A percentile compares a stretch with the other conserved stretches of the same genome.
phyloP scores from a whole-genome alignment of 2,888 invertebrate genomes.

The Xestia ashworthii region DNA sequence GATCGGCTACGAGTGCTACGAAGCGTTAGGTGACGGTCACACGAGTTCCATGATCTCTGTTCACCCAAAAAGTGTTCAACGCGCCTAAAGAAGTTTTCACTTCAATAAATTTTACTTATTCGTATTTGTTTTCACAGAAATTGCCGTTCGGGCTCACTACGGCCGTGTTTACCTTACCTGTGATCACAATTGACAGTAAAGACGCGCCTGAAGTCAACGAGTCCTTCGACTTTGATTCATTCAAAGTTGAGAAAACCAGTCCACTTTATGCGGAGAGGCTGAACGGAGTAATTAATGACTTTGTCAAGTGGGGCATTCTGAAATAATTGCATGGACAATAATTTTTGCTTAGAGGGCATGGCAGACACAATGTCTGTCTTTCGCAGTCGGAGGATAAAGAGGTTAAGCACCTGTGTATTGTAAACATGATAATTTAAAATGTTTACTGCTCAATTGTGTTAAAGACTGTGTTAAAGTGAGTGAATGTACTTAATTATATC shows the following conservation, averaged over 20 bases:
- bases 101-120: neutral
- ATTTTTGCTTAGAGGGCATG: neutral
- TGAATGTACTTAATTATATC: too few relatives aligned
- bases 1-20: too few relatives aligned
- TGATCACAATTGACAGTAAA: conserved; percentile 72
- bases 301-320: conserved; percentile 48
- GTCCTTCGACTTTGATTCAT: conserved; percentile 58
- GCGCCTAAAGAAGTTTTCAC: too few relatives aligned
- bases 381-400: neutral
- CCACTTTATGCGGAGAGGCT: conserved; percentile 71
- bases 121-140: conserved; percentile 5
- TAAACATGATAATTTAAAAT: too few relatives aligned
- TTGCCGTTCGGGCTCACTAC: conserved; percentile 14
- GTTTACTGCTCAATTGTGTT: too few relatives aligned
- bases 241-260: conserved; percentile 69
- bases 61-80: too few relatives aligned
- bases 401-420: neutral
- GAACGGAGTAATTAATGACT: conserved; percentile 78
- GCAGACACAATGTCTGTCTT: neutral
- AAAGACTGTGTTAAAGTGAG: too few relatives aligned
- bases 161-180: conserved; percentile 68
- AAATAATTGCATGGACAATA: neutral
- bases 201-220: conserved; percentile 69
- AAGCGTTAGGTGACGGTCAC: too few relatives aligned
- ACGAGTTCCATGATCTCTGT: too few relatives aligned